Evolutionary conservation across 2,888 invertebrate species (phyloP).

Genomic region (Xestia rhomboidea): DNA sequence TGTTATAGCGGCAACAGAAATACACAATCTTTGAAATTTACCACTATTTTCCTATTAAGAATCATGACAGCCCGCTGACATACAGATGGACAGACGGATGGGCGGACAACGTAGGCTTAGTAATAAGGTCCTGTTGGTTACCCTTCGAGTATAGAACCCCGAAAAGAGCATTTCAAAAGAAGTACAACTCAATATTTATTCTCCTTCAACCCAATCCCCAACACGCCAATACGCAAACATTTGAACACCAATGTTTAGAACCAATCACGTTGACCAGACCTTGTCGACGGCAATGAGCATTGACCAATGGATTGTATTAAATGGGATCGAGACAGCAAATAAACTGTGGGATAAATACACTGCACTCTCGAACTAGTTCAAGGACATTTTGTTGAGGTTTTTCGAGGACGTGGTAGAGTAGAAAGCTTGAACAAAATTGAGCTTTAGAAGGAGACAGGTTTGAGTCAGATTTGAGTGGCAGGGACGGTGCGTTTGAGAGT

Average conservation of each 20-base stretch:
- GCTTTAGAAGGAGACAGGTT: no score
- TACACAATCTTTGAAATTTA: no score
- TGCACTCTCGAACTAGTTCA: background rate
- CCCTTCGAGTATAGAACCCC: no score
- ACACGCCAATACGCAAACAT: constrained; percentile 31
- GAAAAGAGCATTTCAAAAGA: background rate
- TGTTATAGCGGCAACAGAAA: no score
- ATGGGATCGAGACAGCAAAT: constrained; percentile 46
- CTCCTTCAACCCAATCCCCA: background rate
- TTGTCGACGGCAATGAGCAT: constrained; percentile 45
- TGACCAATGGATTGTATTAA: constrained; percentile 48
- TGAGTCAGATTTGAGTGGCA: no score
- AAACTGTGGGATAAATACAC: background rate
- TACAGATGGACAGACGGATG: no score
- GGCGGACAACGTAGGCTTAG: no score
- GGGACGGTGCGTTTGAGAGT: no score
- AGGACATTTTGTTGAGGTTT: background rate
- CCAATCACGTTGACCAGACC: constrained; percentile 51
- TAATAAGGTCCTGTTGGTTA: no score
- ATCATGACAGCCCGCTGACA: no score
- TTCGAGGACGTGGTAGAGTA: background rate
- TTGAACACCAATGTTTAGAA: constrained; percentile 39
- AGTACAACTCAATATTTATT: constrained; percentile 5
- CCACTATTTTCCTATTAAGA: no score
- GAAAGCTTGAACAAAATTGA: background rate